Percentiles rank a stretch among this genome's conserved stretches.
Conservation (phyloP, 35 echinoderm and acorn worm species). For the Eucidaris tribuloides region DNA sequence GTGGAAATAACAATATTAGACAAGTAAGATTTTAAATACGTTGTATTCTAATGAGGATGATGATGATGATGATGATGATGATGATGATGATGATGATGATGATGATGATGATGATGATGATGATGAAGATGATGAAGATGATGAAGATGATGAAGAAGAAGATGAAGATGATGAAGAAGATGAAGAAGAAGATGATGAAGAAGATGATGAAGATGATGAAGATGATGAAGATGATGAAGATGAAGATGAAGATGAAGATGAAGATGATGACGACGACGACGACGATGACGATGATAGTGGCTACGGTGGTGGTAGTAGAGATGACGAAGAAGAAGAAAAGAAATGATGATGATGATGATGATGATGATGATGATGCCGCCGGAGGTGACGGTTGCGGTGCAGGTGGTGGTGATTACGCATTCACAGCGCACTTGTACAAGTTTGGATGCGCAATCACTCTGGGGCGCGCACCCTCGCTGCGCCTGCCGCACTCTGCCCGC, state of each 20-base stretch:
- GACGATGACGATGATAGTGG: not conserved
- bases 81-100: not conserved
- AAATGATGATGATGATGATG: no score
- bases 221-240: not conserved
- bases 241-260: not conserved
- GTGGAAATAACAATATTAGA: not conserved
- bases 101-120: not conserved
- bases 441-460: no score
- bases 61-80: no score
- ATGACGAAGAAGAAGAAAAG: no score
- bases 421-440: no score
- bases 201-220: not conserved
- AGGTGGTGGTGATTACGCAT: no score
- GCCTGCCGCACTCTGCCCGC: no score
- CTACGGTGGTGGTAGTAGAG: no score
- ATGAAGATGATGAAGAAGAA: not conserved
- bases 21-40: not conserved
- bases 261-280: not conserved
- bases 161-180: not conserved
- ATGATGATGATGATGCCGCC: no score
- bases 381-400: no score
- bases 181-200: not conserved
- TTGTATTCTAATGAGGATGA: no score
- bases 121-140: not conserved
- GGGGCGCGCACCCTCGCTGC: no score